Evolutionary conservation across 2,113 vertebrate genomes (phyloP).

Genomic region (Rhadina sibilatrix): DNA sequence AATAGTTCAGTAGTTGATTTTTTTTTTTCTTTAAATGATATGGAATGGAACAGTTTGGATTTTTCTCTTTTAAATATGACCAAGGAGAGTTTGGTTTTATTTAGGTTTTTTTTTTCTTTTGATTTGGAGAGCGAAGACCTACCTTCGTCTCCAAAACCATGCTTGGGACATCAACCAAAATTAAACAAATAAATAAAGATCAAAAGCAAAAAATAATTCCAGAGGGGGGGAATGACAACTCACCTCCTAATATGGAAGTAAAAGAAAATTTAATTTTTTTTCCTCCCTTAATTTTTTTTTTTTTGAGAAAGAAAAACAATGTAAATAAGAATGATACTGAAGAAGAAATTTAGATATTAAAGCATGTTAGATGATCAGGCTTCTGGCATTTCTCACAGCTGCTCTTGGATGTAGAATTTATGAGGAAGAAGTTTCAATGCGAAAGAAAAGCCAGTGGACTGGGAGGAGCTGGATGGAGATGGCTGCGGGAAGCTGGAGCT

Average conservation of each 20-base stretch:
- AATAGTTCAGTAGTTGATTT: not conserved
- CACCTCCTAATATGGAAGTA: slow-evolving; percentile 74
- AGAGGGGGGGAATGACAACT: slow-evolving; percentile 65
- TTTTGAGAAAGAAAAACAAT: slow-evolving; percentile 67
- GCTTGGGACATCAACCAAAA: slow-evolving; percentile 57
- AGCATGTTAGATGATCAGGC: slow-evolving; percentile 37
- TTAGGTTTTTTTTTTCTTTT: not conserved
- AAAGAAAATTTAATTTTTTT: slow-evolving; percentile 67
- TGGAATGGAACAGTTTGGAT: slow-evolving; percentile 61
- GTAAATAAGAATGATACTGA: slow-evolving; percentile 64
- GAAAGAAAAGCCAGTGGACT: slow-evolving; percentile 23
- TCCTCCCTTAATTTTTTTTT: slow-evolving; percentile 23
- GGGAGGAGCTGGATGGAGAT: slow-evolving; percentile 47
- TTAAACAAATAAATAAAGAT: slow-evolving; percentile 60
- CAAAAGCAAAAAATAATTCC: slow-evolving; percentile 59
- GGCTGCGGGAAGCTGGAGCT: slow-evolving; percentile 41
- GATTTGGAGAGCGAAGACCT: slow-evolving; percentile 43
- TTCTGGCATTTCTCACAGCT: slow-evolving; percentile 34
- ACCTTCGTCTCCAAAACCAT: slow-evolving; percentile 60
- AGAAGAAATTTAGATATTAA: slow-evolving; percentile 30
- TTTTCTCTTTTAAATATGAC: not conserved
- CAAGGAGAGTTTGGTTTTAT: slow-evolving; percentile 3
- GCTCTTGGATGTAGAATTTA: slow-evolving; percentile 19
- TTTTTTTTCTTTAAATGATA: slow-evolving; percentile 13
- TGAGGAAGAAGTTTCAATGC: slow-evolving; percentile 47